These are phyloP conservation scores for Synanthedon formicaeformis DNA, from an alignment of 2,888 invertebrate genomes.

Conservation along the genomic window DNA sequence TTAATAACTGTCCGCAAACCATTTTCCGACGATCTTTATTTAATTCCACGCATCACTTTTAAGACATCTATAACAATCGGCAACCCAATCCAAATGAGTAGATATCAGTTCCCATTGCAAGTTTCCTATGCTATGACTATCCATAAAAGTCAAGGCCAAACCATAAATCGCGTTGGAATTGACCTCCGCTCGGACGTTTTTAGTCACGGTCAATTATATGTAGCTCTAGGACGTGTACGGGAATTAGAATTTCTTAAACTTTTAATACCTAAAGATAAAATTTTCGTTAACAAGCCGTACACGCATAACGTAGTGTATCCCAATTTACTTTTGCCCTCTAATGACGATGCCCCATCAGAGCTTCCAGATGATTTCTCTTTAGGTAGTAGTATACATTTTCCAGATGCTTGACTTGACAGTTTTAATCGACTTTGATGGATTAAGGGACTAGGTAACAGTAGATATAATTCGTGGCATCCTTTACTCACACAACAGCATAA, in stretches of 20 bases:
- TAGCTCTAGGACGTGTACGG: constrained; percentile 2
- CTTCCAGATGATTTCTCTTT: too few species aligned
- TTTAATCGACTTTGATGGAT: too few species aligned
- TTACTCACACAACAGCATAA: too few species aligned
- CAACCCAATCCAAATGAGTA: constrained; percentile 2
- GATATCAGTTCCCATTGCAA: constrained; percentile 7
- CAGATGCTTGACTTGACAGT: too few species aligned
- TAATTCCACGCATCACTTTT: constrained; percentile 6
- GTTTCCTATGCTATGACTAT: constrained; percentile 8
- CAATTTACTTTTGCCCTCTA: not conserved
- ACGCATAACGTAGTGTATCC: not conserved
- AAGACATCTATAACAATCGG: not conserved
- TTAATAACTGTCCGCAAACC: constrained; percentile 6
- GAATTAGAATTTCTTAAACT: not conserved
- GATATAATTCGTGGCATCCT: too few species aligned
- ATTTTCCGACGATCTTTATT: constrained; percentile 1
- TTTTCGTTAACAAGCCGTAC: not conserved
- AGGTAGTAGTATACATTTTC: too few species aligned
- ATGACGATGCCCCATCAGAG: too few species aligned
- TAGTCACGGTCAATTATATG: constrained; percentile 6
- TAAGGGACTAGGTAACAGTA: too few species aligned
- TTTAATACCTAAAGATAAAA: not conserved
- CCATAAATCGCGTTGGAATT: constrained; percentile 5
- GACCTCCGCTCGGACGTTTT: constrained; percentile 6
- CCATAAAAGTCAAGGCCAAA: constrained; percentile 8